Percentiles rank a stretch among this genome's conserved stretches.
These are phyloP conservation scores for Tichodroma muraria DNA, from an alignment of 2,113 vertebrate species.

Conservation along the genomic window DNA sequence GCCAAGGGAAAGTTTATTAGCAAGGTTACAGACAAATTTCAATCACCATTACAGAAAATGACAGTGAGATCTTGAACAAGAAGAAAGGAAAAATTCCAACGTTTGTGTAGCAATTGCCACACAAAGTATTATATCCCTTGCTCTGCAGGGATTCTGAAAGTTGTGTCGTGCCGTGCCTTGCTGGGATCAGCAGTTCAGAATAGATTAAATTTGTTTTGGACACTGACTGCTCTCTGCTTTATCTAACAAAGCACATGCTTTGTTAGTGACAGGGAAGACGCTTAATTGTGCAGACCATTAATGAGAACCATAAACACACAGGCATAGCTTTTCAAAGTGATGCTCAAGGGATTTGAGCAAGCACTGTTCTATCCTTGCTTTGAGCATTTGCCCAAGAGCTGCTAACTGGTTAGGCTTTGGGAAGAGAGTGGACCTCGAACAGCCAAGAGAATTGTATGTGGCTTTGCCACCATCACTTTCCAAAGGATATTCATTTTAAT, in stretches of 20 bases:
- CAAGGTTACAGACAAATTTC: not conserved
- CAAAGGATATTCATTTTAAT: not conserved
- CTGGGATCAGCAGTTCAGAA: constrained; percentile 53
- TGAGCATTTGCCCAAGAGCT: not conserved
- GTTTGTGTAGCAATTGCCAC: not conserved
- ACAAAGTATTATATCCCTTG: not conserved
- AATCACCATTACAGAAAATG: constrained; percentile 12
- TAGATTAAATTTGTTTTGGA: constrained; percentile 55
- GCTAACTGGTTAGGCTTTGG: not conserved
- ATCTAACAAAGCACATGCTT: constrained; percentile 40
- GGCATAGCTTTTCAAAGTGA: not conserved
- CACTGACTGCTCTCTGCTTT: not conserved
- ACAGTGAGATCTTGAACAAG: constrained; percentile 13
- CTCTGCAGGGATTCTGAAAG: constrained; percentile 14
- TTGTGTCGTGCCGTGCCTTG: not conserved
- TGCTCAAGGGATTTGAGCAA: not conserved
- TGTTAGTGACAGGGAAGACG: not conserved
- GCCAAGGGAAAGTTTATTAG: constrained; percentile 1
- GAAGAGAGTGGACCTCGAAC: not conserved
- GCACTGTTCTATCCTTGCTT: not conserved
- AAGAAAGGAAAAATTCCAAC: not conserved
- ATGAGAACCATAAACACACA: constrained; percentile 35
- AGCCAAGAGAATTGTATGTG: not conserved
- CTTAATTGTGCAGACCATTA: not conserved
- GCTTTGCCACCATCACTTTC: not conserved